phyloP scores from a whole-genome alignment of 2,888 invertebrate species.

The Acleris holmiana region DNA sequence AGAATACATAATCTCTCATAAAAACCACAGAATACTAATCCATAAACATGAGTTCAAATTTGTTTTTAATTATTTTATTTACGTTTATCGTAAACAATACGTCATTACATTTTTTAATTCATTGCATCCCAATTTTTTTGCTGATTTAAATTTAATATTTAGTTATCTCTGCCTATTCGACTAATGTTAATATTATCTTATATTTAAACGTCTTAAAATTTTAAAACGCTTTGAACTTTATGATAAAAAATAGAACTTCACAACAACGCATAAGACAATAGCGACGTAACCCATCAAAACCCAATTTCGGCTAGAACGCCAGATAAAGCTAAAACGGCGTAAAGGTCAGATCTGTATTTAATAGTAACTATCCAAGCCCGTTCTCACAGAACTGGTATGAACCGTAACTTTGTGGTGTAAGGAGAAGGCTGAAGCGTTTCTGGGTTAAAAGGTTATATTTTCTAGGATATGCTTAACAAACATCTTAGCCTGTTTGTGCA shows the following conservation, averaged over 20 bases:
- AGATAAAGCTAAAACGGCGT: slow-evolving; percentile 27
- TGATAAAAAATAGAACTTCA: neutral
- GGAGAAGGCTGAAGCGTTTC: slow-evolving; percentile 33
- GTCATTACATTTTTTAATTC: neutral
- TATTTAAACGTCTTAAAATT: neutral
- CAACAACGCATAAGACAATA: slow-evolving; percentile 23
- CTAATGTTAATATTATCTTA: too few relatives aligned
- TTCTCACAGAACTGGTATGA: slow-evolving; percentile 51
- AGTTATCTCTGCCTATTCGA: too few relatives aligned
- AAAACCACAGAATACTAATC: too few relatives aligned
- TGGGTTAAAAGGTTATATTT: too few relatives aligned
- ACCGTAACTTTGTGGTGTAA: slow-evolving; percentile 40
- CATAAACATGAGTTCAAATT: slow-evolving; percentile 6
- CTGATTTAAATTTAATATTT: too few relatives aligned
- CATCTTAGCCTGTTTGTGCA: too few relatives aligned
- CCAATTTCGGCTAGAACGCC: slow-evolving; percentile 23
- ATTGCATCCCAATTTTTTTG: too few relatives aligned
- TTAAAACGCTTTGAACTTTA: neutral
- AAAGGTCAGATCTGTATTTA: slow-evolving; percentile 48
- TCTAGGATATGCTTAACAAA: too few relatives aligned
- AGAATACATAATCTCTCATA: too few relatives aligned
- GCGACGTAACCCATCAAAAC: slow-evolving; percentile 29
- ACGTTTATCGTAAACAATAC: slow-evolving; percentile 3
- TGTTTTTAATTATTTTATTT: too few relatives aligned
- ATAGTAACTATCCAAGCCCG: slow-evolving; percentile 41